Evolutionary conservation across 2,113 vertebrate species (phyloP), one percentile per base, ranked within the genome.

Genomic region (Motacilla tschutschensis): DNA sequence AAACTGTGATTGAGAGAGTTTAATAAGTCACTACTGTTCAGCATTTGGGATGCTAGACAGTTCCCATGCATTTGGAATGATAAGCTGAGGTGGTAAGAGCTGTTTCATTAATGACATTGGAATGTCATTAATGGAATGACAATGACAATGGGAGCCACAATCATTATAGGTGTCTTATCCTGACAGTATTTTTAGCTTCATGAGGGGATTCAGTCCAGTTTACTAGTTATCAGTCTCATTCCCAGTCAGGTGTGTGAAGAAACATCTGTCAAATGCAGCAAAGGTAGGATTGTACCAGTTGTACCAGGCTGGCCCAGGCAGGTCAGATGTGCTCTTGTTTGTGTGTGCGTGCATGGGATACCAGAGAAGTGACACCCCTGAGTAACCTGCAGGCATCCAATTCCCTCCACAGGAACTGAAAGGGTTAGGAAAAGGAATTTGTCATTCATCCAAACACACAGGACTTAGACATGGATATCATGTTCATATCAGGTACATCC

Each of bases 271-370:
- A 43, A 33, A 48, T 43, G 16, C 44, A 77, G 31, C n/a, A 41
- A 50, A 65, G 13, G 12, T 7, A 29, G 40, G 10, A 10, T 7
- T 25, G 18, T 25, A 33, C 11, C 78, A 12, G 12, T 28, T 33
- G 24, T 29, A 33, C 28, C 40, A 46, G 66, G 17, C 6, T 35
- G 33, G 15, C 14, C 48, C 31, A 62, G 25, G 17, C 36, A 59
- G 12, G 9, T 44, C 33, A 60, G 43, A 50, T 47, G 5, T 24
- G 18, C 3, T 64, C 4, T n/a, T 51, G 3, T 43, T 26, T 41
- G 1, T 14, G 5, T 22, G 7, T 26, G 33, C 33, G 5, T 21
- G 5, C 6, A 2, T 4, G 10, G 20, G 35, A 10, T 26, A 29
- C 10, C 36, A 72, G 31, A 63, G 19, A 28, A 25, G 5, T 2